phyloP scores from a whole-genome alignment of 2,113 vertebrate species.

The Glaucidium brasilianum region DNA sequence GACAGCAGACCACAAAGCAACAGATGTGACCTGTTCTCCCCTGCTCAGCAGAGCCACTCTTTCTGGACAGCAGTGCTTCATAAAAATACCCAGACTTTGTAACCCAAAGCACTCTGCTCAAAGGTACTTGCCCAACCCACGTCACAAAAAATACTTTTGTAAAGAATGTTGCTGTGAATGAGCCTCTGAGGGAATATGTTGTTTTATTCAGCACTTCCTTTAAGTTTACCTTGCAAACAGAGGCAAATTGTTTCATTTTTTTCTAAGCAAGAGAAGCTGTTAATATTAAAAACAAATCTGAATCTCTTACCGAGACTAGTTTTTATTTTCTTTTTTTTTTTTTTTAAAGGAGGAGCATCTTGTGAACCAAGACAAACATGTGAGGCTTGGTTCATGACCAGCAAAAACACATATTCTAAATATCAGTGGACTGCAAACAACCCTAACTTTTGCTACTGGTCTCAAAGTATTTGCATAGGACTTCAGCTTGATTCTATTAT shows the following conservation, averaged over 20 bases:
- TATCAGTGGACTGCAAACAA: conserved; percentile 9
- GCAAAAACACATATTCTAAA: conserved; percentile 50
- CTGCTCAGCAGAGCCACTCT: neutral
- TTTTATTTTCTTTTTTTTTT: neutral
- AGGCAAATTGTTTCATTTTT: conserved; percentile 35
- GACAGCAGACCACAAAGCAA: neutral
- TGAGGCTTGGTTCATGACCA: conserved; percentile 15
- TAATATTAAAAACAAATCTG: conserved; percentile 47
- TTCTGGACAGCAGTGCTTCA: neutral
- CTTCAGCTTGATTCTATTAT: neutral
- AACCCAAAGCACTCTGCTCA: neutral
- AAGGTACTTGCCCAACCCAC: neutral
- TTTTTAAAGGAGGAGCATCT: conserved; percentile 1
- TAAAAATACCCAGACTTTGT: neutral
- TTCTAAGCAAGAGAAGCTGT: conserved; percentile 6
- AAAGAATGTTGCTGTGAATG: neutral
- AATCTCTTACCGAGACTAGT: conserved; percentile 33
- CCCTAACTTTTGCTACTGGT: conserved; percentile 31
- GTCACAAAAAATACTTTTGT: neutral
- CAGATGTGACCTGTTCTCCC: neutral
- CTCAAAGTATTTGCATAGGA: neutral
- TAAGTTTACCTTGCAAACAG: conserved; percentile 49
- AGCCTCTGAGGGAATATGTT: conserved; percentile 3
- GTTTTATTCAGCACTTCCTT: conserved; percentile 16
- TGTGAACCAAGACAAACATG: conserved; percentile 59